Base-by-base conservation (phyloP, 2,797 vertebrate species). In the Acridotheres tristis region DNA sequence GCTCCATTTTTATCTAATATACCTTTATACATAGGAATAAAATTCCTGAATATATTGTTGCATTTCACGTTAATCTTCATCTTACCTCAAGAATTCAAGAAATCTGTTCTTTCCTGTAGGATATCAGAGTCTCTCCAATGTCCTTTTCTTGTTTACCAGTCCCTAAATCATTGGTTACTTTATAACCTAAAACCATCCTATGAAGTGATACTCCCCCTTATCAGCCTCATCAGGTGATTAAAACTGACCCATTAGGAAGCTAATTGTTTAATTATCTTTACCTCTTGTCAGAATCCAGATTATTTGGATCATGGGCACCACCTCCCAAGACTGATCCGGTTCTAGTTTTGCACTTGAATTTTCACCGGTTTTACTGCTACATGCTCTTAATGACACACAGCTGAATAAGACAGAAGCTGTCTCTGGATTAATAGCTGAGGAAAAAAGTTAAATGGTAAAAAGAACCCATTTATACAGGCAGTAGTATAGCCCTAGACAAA, bases 91-190 rank as follows among this genome's bases (percentile, higher is more conserved):
- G 27, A 73, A 42, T 32, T 68, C 26, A 57, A 61, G 8, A 54
- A 9, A 14, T 25, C 6, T 10, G 0, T 47, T 62, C 32, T 29
- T 68, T 59, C 25, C 16, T 43, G 11, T 13, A 42, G 1, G 1
- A 2, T 10, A 18, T 25, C 17, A 36, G 7, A 48, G 2, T 14
- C 23, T 9, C 42, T n/a, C 26, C 11, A 0, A n/a, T 10, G 2
- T 32, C 11, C 10, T 65, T 50, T 54, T 48, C 36, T 68, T 66
- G 3, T 23, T 86, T 67, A 36, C 19, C 2, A 9, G 50, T 42
- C 18, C 13, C 21, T 50, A 7, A 45, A 11, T 20, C 25, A 12
- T 13, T 63, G 19, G 20, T 65, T 91, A 36, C 34, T 91, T 81
- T 81, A 36, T 75, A 78, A 81, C 11, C 16, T 43, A 36, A 59